phyloP scores from a whole-genome alignment of 2,888 invertebrate genomes.

The Hyposoter didymator region DNA sequence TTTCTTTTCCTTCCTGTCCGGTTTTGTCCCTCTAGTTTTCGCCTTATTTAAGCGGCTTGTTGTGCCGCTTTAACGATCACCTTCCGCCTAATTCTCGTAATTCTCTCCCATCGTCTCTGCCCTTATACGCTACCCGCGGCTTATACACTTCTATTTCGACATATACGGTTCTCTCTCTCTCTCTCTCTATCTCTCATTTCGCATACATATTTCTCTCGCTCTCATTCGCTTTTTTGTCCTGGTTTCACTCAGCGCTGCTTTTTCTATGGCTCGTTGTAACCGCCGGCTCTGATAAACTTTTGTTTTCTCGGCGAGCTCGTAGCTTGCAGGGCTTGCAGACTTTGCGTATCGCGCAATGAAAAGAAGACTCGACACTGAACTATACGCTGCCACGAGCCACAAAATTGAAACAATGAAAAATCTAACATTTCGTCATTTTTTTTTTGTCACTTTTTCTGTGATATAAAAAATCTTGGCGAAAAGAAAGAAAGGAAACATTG shows the following conservation, averaged over 20 bases:
- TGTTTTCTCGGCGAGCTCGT: neutral
- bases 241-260: neutral
- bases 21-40: conserved; percentile 31
- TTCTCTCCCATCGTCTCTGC: conserved; percentile 22
- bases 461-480: neutral
- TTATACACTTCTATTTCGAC: conserved; percentile 22
- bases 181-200: neutral
- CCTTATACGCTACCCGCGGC: conserved; percentile 10
- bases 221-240: neutral
- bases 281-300: neutral
- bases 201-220: neutral
- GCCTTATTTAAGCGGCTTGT: conserved; percentile 18
- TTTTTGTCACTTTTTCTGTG: neutral
- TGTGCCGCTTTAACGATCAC: conserved; percentile 32
- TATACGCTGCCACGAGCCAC: neutral
- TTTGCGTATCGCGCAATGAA: neutral
- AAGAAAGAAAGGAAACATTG: too few relatives aligned
- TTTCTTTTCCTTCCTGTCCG: neutral
- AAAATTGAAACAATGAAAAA: neutral
- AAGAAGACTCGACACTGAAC: neutral
- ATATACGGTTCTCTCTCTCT: neutral
- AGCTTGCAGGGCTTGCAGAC: neutral
- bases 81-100: conserved; percentile 52
- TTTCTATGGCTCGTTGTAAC: neutral
- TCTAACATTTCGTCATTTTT: too few relatives aligned